Evolutionary conservation across 2,797 vertebrate genomes (phyloP).

Genomic region (Decapterus maruadsi): DNA sequence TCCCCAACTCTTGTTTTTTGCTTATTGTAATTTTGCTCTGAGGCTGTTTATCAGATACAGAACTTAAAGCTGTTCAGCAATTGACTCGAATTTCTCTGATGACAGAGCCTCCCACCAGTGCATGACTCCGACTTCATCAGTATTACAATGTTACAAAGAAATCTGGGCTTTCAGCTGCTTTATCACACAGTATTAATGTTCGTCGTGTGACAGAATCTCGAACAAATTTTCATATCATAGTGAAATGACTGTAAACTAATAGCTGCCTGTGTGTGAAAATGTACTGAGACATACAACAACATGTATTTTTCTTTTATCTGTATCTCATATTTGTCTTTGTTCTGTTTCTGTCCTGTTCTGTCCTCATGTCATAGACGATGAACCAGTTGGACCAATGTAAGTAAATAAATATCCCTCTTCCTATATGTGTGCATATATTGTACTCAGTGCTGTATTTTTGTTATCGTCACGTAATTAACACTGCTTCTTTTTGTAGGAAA

Average conservation of each 20-base stretch:
- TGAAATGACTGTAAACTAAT: neutral
- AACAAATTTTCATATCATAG: slow-evolving; percentile 4
- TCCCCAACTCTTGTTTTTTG: slow-evolving; percentile 1
- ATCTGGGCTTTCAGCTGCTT: slow-evolving; percentile 48
- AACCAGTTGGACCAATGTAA: slow-evolving; percentile 97
- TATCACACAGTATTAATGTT: slow-evolving; percentile 27
- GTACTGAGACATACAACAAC: slow-evolving; percentile 27
- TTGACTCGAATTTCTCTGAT: slow-evolving; percentile 48
- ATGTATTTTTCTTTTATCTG: slow-evolving; percentile 2
- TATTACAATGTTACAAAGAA: slow-evolving; percentile 33
- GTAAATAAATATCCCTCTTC: slow-evolving; percentile 69
- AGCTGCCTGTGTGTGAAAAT: slow-evolving; percentile 17
- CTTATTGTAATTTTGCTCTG: slow-evolving; percentile 2
- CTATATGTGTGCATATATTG: neutral
- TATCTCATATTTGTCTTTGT: slow-evolving; percentile 42
- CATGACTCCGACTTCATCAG: slow-evolving; percentile 36
- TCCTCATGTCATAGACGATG: slow-evolving; percentile 89
- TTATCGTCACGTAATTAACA: slow-evolving; percentile 42
- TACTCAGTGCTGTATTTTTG: slow-evolving; percentile 12
- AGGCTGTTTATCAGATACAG: slow-evolving; percentile 31
- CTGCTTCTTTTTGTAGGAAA: slow-evolving; percentile 88
- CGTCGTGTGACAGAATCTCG: no score
- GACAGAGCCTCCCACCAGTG: slow-evolving; percentile 45
- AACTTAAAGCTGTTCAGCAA: slow-evolving; percentile 27
- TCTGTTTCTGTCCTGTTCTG: slow-evolving; percentile 70